phyloP scores from a whole-genome alignment of 2,113 vertebrate species.

The Tautogolabrus adspersus region DNA sequence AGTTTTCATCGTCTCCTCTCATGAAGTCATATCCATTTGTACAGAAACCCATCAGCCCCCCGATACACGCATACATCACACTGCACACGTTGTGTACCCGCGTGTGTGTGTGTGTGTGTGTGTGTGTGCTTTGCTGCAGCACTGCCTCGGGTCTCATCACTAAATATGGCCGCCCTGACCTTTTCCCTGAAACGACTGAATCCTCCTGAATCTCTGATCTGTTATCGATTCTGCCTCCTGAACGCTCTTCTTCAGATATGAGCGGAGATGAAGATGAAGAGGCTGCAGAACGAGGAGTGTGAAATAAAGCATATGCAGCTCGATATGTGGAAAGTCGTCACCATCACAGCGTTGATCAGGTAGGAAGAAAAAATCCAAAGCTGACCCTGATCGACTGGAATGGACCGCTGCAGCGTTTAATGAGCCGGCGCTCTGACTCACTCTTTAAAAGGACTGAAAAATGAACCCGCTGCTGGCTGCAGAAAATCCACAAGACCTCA shows the following conservation, averaged over 20 bases:
- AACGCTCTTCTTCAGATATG: constrained; percentile 23
- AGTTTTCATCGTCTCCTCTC: constrained; percentile 15
- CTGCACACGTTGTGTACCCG: not conserved
- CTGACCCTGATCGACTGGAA: not conserved
- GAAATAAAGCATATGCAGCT: constrained; percentile 18
- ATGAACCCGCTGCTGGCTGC: not conserved
- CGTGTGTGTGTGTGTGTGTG: not conserved
- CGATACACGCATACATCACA: constrained; percentile 37
- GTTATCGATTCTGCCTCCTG: constrained; percentile 27
- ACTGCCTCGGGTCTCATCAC: not conserved
- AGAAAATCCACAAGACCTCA: no score
- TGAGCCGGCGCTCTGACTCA: not conserved
- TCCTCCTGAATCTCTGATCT: constrained; percentile 28
- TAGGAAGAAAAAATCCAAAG: not conserved
- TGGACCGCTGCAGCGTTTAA: not conserved
- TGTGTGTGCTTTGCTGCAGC: not conserved
- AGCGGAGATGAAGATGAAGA: constrained; percentile 19
- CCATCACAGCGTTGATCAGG: constrained; percentile 18
- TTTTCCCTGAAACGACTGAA: not conserved
- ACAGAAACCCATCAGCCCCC: constrained; percentile 1
- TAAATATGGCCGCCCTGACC: constrained; percentile 22
- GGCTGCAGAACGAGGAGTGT: constrained; percentile 11
- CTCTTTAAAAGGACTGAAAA: not conserved
- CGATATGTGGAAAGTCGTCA: constrained; percentile 20
- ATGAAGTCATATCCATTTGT: constrained; percentile 25